Evolutionary conservation across 2,888 invertebrate genomes (phyloP).

Genomic region (Drosophila algonquin): DNA sequence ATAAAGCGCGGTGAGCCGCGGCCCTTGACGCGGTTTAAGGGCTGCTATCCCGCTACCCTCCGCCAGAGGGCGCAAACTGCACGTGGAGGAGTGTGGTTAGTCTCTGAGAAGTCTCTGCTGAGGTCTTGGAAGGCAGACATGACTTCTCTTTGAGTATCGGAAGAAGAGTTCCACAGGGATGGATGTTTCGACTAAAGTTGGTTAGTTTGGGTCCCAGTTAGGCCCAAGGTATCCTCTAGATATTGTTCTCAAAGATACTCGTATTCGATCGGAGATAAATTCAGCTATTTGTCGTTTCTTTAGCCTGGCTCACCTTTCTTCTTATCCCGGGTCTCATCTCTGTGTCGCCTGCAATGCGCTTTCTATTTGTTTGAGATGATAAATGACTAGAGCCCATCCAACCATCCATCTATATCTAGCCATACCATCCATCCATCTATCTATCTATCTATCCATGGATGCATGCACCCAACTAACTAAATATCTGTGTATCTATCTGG

Average conservation of each 20-base stretch:
- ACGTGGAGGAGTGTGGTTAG: too few relatives aligned
- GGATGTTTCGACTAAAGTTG: too few relatives aligned
- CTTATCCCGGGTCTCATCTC: not conserved
- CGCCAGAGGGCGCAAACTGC: too few relatives aligned
- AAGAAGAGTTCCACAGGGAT: too few relatives aligned
- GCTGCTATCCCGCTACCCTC: too few relatives aligned
- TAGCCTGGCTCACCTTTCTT: conserved; percentile 10
- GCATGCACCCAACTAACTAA: conserved; percentile 48
- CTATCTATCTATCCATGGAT: conserved; percentile 14
- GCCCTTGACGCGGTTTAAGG: too few relatives aligned
- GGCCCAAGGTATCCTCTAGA: not conserved
- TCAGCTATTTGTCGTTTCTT: not conserved
- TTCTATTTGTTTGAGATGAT: conserved; percentile 33
- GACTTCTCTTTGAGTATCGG: too few relatives aligned
- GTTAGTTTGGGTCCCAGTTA: too few relatives aligned
- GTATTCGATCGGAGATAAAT: not conserved
- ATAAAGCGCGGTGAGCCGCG: too few relatives aligned
- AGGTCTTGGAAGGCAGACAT: too few relatives aligned
- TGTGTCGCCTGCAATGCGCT: conserved; percentile 38
- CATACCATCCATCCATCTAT: conserved; percentile 21
- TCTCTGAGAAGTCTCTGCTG: too few relatives aligned
- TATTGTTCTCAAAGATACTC: not conserved
- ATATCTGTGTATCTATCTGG: conserved; percentile 49
- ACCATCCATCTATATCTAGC: conserved; percentile 23
- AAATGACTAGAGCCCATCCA: conserved; percentile 28